Evolutionary conservation across 2,888 invertebrate species (phyloP), one percentile per base, ranked within the genome.

Genomic region (Cantharis lateralis): DNA sequence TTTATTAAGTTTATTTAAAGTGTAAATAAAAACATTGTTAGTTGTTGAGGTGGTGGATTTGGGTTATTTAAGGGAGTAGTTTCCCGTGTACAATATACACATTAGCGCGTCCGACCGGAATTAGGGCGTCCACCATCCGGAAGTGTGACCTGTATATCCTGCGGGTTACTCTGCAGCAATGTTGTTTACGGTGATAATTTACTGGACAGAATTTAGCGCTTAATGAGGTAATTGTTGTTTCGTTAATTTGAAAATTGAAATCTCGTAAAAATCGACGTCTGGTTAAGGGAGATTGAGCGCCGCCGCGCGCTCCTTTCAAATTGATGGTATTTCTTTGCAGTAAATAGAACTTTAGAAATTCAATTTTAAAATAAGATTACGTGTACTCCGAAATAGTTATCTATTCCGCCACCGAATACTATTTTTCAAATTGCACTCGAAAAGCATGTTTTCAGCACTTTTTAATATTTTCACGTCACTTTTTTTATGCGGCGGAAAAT

Each of bases 101-200:
- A 79, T 81, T 81, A 79, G 75, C 74, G 76, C 81, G 79, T 75
- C 81, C 76, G 77, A 74, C 79, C 81, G 81, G 80, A 81, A 80
- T 78, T 15, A 72, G 77, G 62, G 72, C 78, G 75, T 70, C 78
- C 78, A 78, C 63, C 76, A 68, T 76, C 80, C 81, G 81, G 81
- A 81, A 81, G 80, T 79, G 74, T 79, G 80, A 75, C 79, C 78
- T 79, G 80, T 79, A 77, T 81, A 79, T 81, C 80, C 80, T 80
- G 71, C 74, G 75, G 78, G 75, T 70, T 72, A 71, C 79, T 77
- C 76, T 72, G 64, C 68, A 66, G 71, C 72, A 68, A 71, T 77
- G 76, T 79, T 80, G 78, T 76, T 75, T 78, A 75, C 63, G 26
- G 32, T 48, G 63, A 24, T 78, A 78, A 78, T 77, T 74, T 77